Evolutionary conservation across 2,888 invertebrate species (phyloP).

Genomic region (Axea sp.): DNA sequence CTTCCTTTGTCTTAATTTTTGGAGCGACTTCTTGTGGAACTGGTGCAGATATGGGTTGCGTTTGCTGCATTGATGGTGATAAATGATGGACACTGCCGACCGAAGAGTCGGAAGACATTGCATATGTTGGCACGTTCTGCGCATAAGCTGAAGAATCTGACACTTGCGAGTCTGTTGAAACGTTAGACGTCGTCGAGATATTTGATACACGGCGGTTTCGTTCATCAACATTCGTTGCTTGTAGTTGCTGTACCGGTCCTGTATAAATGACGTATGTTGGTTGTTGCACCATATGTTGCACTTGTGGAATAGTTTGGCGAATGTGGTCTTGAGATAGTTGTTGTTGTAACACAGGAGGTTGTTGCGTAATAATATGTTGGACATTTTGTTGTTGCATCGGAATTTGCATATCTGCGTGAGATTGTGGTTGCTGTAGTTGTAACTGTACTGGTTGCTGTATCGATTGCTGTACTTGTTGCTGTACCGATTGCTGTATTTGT

Average conservation of each 20-base stretch:
- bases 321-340: slow-evolving; percentile 46
- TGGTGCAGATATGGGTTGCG: background rate
- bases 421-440: background rate
- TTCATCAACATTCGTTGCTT: slow-evolving; percentile 71
- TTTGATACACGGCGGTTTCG: slow-evolving; percentile 76
- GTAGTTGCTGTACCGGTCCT: slow-evolving; percentile 69
- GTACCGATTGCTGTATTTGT: background rate
- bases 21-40: slow-evolving; percentile 59
- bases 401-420: slow-evolving; percentile 1
- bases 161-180: slow-evolving; percentile 73
- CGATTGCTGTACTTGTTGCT: background rate
- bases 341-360: slow-evolving; percentile 24
- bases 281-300: slow-evolving; percentile 62
- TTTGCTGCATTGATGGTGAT: slow-evolving; percentile 54
- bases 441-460: background rate
- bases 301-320: slow-evolving; percentile 47
- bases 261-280: slow-evolving; percentile 34
- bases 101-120: slow-evolving; percentile 38
- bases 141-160: slow-evolving; percentile 62
- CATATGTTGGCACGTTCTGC: slow-evolving; percentile 23
- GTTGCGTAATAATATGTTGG: slow-evolving; percentile 7
- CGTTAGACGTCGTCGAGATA: slow-evolving; percentile 71
- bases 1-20: slow-evolving; percentile 75
- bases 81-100: slow-evolving; percentile 9
- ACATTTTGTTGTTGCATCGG: slow-evolving; percentile 3